These are phyloP conservation scores for Xylocampa areola DNA, from an alignment of 2,888 invertebrate genomes.

Conservation along the genomic window DNA sequence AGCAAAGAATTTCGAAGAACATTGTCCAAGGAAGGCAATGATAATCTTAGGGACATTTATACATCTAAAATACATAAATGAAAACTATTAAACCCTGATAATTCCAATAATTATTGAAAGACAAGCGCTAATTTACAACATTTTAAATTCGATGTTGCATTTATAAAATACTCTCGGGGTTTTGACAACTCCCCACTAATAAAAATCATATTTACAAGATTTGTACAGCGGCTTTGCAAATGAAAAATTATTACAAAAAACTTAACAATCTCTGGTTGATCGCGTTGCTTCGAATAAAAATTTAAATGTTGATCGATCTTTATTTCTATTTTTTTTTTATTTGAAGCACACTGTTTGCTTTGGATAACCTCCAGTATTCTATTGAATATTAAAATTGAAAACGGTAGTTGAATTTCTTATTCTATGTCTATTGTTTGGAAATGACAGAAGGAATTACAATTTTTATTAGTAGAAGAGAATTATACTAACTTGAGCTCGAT, in stretches of 20 bases:
- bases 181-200: constrained; percentile 68
- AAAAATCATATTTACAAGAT: constrained; percentile 65
- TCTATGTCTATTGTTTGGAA: constrained; percentile 48
- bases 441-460: constrained; percentile 48
- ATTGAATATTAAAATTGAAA: constrained; percentile 38
- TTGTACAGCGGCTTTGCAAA: constrained; percentile 57
- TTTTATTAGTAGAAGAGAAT: constrained; percentile 73
- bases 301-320: constrained; percentile 4
- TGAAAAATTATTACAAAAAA: constrained; percentile 22
- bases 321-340: constrained; percentile 23
- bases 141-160: constrained; percentile 87
- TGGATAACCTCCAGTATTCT: constrained; percentile 13
- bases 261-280: constrained; percentile 11
- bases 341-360: constrained; percentile 26
- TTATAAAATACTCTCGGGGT: constrained; percentile 78
- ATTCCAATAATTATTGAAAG: constrained; percentile 87
- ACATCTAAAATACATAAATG: constrained; percentile 79
- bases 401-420: constrained; percentile 40
- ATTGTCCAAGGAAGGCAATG: constrained; percentile 70
- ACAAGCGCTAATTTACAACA: constrained; percentile 84
- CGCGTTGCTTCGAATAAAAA: constrained; percentile 43
- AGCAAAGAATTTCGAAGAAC: constrained; percentile 77
- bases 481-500: constrained; percentile 84
- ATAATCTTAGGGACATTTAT: constrained; percentile 69
- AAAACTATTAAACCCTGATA: constrained; percentile 87